These are phyloP conservation scores for Psophia crepitans DNA, from an alignment of 2,113 vertebrate genomes.

Conservation along the genomic window DNA sequence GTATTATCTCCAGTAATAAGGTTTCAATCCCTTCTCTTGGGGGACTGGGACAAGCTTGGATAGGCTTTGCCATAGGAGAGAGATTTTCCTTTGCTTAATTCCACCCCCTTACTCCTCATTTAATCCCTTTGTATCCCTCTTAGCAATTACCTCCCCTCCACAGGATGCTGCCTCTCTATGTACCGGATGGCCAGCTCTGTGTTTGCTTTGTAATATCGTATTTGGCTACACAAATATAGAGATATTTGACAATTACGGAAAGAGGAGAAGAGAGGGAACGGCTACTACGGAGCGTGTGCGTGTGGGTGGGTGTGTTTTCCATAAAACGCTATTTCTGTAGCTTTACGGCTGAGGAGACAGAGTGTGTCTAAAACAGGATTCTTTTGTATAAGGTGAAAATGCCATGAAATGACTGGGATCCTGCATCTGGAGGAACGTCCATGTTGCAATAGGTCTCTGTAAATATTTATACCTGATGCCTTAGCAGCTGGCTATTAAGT, in stretches of 20 bases:
- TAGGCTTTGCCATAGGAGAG: not conserved
- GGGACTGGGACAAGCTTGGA: not conserved
- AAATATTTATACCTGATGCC: constrained; percentile 68
- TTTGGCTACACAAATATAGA: not conserved
- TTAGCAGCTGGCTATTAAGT: constrained; percentile 55
- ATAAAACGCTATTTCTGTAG: constrained; percentile 33
- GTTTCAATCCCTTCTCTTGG: not conserved
- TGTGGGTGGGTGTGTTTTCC: not conserved
- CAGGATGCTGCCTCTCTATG: accelerated
- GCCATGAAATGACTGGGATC: not conserved
- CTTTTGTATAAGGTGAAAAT: constrained; percentile 32
- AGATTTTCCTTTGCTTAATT: not conserved
- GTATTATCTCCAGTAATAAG: not conserved
- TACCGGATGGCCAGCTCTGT: not conserved
- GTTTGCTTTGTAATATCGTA: not conserved
- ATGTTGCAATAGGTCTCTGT: constrained; percentile 41
- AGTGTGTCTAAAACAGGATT: not conserved
- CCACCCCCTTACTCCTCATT: not conserved
- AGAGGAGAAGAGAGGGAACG: not conserved
- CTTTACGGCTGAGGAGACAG: not conserved
- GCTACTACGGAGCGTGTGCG: not conserved
- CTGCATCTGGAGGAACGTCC: constrained; percentile 35
- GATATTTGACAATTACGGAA: not conserved
- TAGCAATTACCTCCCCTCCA: not conserved
- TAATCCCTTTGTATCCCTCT: not conserved